Evolutionary conservation across 92 coral and sea anemone species (phyloP).

Genomic region (Plumapathes pennacea): DNA sequence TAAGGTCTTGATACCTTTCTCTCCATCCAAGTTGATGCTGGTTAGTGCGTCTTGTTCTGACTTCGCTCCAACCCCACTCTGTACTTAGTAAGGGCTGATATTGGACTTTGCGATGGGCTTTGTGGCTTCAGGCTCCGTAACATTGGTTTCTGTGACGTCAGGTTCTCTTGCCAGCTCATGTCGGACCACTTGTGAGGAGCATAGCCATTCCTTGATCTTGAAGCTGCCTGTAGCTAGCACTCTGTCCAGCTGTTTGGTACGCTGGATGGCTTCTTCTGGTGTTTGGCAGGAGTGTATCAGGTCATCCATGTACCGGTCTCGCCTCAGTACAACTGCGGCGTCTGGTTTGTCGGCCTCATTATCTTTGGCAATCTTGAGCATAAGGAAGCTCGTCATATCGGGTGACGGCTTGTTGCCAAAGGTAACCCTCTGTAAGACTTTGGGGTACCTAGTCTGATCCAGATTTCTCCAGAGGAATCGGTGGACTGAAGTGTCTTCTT

Average conservation of each 20-base stretch:
- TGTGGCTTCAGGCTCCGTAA: too few relatives aligned
- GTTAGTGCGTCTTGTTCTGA: too few relatives aligned
- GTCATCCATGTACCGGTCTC: slow-evolving; percentile 32
- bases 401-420: slow-evolving; percentile 49
- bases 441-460: slow-evolving; percentile 17
- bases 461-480: slow-evolving; percentile 39
- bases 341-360: slow-evolving; percentile 10
- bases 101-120: too few relatives aligned
- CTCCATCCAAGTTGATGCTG: slow-evolving; percentile 33
- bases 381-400: slow-evolving; percentile 39
- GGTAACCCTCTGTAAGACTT: slow-evolving; percentile 23
- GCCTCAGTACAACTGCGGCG: slow-evolving; percentile 4
- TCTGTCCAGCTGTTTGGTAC: slow-evolving; percentile 17
- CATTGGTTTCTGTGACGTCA: too few relatives aligned
- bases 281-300: slow-evolving; percentile 24
- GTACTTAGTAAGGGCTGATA: too few relatives aligned
- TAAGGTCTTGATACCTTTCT: slow-evolving; percentile 11
- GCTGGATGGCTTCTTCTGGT: slow-evolving; percentile 7
- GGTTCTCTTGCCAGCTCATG: too few relatives aligned
- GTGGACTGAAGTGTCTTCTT: slow-evolving; percentile 29
- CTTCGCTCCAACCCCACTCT: too few relatives aligned
- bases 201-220: too few relatives aligned
- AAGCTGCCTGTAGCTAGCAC: too few relatives aligned
- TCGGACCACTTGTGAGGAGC: too few relatives aligned
- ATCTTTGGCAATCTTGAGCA: slow-evolving; percentile 40